Evolutionary conservation across 2,888 invertebrate species (phyloP).

Genomic region (Sisyra terminalis): DNA sequence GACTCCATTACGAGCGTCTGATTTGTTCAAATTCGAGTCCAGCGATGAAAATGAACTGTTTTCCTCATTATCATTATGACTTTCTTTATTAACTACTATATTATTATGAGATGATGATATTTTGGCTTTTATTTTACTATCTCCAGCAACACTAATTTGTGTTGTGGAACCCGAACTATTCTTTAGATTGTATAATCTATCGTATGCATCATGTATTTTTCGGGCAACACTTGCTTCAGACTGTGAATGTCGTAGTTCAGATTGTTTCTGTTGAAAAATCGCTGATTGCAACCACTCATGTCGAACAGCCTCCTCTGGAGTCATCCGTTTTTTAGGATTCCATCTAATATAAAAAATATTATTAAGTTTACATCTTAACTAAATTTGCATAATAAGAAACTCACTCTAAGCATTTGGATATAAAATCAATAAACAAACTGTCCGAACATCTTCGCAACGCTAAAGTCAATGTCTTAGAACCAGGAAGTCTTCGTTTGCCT

Average conservation of each 20-base stretch:
- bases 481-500: conserved; percentile 79
- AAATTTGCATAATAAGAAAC: conserved; percentile 22
- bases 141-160: background rate
- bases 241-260: conserved; percentile 30
- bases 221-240: conserved; percentile 28
- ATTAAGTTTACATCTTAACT: conserved; percentile 9
- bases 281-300: conserved; percentile 71
- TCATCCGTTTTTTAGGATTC: conserved; percentile 84
- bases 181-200: conserved; percentile 1
- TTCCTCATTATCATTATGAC: conserved; percentile 1
- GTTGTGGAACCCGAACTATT: conserved; percentile 3
- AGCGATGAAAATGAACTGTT: conserved; percentile 2
- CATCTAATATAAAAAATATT: conserved; percentile 42
- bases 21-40: conserved; percentile 4
- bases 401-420: conserved; percentile 80
- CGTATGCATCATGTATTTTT: conserved; percentile 15
- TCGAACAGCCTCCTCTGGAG: conserved; percentile 75
- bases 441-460: conserved; percentile 68
- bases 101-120: background rate
- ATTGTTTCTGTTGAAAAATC: conserved; percentile 19
- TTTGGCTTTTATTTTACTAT: conserved; percentile 4
- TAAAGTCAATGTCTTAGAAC: conserved; percentile 62
- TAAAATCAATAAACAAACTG: conserved; percentile 77
- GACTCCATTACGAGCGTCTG: too few relatives aligned
- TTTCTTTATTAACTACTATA: conserved; percentile 2